A percentile compares a stretch with the other conserved stretches of the same genome.
Evolutionary conservation across 1,140 invertebrate genomes (phyloP).

Genomic region (Drosophila punjabiensis): DNA sequence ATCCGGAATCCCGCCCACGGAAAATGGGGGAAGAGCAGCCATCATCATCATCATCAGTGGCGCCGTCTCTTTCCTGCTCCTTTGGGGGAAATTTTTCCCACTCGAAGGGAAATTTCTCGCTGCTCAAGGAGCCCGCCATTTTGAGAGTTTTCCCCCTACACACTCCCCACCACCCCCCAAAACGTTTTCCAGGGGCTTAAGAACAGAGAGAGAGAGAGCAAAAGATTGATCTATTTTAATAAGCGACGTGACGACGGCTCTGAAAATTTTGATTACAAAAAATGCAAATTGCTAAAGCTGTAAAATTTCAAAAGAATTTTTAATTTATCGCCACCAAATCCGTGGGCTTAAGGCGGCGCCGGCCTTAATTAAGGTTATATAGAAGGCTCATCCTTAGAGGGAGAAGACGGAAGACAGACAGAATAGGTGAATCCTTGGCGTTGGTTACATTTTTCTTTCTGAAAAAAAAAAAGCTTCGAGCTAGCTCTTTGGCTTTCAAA

Average conservation of each 20-base stretch:
- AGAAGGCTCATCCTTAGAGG: neutral
- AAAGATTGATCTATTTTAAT: conserved; percentile 81
- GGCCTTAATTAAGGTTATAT: conserved; percentile 24
- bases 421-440: neutral
- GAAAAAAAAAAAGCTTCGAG: neutral
- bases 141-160: conserved; percentile 26
- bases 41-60: conserved; percentile 23
- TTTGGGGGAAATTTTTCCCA: conserved; percentile 65
- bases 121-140: conserved; percentile 44
- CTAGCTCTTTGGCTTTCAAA: neutral
- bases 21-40: conserved; percentile 7
- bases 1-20: conserved; percentile 72
- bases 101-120: conserved; percentile 22
- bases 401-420: neutral
- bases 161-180: neutral
- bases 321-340: conserved; percentile 49
- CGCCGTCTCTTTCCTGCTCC: conserved; percentile 65
- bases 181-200: neutral
- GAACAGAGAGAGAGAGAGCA: neutral
- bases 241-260: conserved; percentile 50
- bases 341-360: neutral
- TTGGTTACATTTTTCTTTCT: neutral
- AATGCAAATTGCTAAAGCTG: conserved; percentile 43
- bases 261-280: conserved; percentile 50
- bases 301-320: conserved; percentile 46